Percentiles rank a stretch among this genome's conserved stretches.
phyloP scores from a whole-genome alignment of 2,888 invertebrate genomes.

The Salpingus planirostris region DNA sequence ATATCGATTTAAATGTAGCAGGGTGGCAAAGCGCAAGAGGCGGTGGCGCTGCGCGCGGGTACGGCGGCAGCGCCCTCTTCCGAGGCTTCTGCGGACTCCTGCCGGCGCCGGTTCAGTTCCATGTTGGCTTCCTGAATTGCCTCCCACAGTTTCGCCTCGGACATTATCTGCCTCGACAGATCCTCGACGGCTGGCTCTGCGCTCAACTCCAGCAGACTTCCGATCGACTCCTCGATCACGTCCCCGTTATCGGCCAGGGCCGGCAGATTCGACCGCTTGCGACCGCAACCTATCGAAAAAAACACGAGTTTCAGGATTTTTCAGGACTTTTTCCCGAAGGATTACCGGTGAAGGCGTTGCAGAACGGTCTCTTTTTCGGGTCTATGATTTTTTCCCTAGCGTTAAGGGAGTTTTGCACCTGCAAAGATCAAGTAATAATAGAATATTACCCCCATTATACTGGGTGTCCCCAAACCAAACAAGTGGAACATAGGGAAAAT shows the following conservation, averaged over 20 bases:
- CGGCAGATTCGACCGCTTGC: slow-evolving; percentile 51
- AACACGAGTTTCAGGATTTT: too few species aligned
- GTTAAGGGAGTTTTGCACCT: too few species aligned
- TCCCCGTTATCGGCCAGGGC: slow-evolving; percentile 40
- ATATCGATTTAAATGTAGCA: slow-evolving; percentile 35
- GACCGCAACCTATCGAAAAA: too few species aligned
- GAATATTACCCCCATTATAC: too few species aligned
- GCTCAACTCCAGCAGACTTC: slow-evolving; percentile 56
- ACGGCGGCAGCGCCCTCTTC: slow-evolving; percentile 25
- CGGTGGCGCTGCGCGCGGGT: slow-evolving; percentile 32
- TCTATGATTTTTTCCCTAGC: slow-evolving; percentile 36
- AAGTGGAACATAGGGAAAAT: neutral
- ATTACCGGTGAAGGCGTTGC: slow-evolving; percentile 87
- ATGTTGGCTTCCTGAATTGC: slow-evolving; percentile 70
- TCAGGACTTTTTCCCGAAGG: too few species aligned
- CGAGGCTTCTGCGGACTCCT: slow-evolving; percentile 38
- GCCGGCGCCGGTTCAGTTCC: slow-evolving; percentile 57
- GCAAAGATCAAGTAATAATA: too few species aligned
- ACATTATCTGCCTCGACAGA: slow-evolving; percentile 67
- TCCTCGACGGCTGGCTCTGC: slow-evolving; percentile 65
- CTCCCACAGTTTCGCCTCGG: slow-evolving; percentile 70
- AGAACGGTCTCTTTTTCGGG: slow-evolving; percentile 73
- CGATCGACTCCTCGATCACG: slow-evolving; percentile 54
- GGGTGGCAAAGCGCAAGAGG: slow-evolving; percentile 37
- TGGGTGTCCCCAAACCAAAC: too few species aligned